Evolutionary conservation across 2,113 vertebrate species (phyloP).

Genomic region (Salvelinus namaycush): DNA sequence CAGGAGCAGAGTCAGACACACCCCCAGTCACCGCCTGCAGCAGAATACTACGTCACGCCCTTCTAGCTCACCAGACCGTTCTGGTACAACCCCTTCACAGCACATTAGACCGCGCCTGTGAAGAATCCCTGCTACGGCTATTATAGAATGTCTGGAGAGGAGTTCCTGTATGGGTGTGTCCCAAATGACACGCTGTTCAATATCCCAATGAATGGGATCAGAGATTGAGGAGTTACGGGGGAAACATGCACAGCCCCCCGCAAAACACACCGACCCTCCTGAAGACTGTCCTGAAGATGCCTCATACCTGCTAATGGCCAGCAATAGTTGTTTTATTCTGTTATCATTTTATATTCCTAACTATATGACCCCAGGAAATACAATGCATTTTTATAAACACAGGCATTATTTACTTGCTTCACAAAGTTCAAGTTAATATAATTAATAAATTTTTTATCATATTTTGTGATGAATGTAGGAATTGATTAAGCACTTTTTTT

Average conservation of each 20-base stretch:
- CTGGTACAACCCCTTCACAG: background rate
- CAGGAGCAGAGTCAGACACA: slow-evolving; percentile 66
- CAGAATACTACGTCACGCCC: slow-evolving; percentile 87
- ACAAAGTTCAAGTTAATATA: slow-evolving; percentile 32
- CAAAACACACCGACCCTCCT: slow-evolving; percentile 61
- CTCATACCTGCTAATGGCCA: slow-evolving; percentile 68
- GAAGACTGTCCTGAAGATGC: slow-evolving; percentile 75
- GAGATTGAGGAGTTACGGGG: slow-evolving; percentile 6
- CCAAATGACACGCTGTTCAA: background rate
- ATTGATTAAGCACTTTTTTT: slow-evolving; percentile 66
- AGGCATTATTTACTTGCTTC: slow-evolving; percentile 43
- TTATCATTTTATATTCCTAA: slow-evolving; percentile 62
- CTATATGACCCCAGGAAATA: slow-evolving; percentile 44
- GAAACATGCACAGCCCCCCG: slow-evolving; percentile 17
- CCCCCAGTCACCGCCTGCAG: slow-evolving; percentile 76
- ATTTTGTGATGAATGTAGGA: slow-evolving; percentile 68
- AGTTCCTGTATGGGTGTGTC: too few relatives aligned
- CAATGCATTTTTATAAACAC: slow-evolving; percentile 60
- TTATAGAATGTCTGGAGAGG: too few relatives aligned
- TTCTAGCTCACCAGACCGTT: background rate
- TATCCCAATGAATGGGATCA: slow-evolving; percentile 6
- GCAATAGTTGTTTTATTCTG: slow-evolving; percentile 10
- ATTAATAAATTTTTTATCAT: slow-evolving; percentile 74
- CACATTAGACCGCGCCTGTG: background rate
- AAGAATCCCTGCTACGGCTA: background rate